A percentile compares a stretch with the other conserved stretches of the same genome.
Conservation (phyloP, 1,140 invertebrate species). For the Oncopeltus fasciatus region DNA sequence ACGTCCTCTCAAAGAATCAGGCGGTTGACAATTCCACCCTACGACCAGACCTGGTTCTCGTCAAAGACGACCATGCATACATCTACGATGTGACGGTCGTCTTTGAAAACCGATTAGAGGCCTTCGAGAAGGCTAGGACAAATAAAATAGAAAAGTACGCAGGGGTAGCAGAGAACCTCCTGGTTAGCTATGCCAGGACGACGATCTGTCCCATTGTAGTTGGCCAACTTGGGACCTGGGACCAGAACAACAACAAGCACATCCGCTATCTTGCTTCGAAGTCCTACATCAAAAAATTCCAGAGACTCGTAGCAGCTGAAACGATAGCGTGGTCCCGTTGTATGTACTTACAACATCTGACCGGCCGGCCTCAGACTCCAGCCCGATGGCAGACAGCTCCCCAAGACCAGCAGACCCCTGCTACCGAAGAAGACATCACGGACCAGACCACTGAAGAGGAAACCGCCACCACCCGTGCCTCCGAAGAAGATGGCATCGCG, state of each 20-base stretch:
- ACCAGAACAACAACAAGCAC: conserved; percentile 1
- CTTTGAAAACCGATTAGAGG: conserved; percentile 28
- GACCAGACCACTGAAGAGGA: no score
- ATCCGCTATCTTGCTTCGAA: not conserved
- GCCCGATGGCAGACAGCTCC: no score
- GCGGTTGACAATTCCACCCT: conserved; percentile 16
- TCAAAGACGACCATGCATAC: conserved; percentile 19
- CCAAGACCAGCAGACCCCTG: no score
- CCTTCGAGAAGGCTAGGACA: conserved; percentile 16
- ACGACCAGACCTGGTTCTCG: conserved; percentile 27
- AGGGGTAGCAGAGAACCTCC: not conserved
- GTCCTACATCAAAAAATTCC: conserved; percentile 18
- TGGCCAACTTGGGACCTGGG: conserved; percentile 5
- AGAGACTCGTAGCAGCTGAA: conserved; percentile 22
- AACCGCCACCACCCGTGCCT: no score
- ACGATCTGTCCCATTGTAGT: not conserved
- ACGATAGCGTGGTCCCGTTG: conserved; percentile 25
- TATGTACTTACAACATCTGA: conserved; percentile 22
- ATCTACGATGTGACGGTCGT: conserved; percentile 29
- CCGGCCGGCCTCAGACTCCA: not conserved
- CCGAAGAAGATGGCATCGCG: no score
- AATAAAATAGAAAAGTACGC: conserved; percentile 26
- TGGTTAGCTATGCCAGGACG: not conserved
- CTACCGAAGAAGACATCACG: no score
- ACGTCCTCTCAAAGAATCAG: conserved; percentile 9